Base-by-base conservation (phyloP, 2,113 vertebrate genomes). In the Periophthalmodon schlosseri region DNA sequence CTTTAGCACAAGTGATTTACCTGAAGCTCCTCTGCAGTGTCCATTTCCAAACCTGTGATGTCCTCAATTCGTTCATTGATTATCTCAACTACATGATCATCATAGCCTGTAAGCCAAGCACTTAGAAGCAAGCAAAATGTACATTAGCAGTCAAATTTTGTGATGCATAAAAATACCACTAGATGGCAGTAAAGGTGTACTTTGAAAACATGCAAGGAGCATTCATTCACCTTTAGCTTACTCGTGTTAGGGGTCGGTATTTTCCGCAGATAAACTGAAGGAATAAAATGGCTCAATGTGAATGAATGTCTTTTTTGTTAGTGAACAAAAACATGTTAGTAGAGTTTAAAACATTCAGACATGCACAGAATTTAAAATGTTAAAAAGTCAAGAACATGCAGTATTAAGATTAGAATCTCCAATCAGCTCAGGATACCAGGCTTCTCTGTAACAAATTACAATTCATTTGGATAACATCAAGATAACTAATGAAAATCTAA, bases 11-110 rank as follows among this genome's bases (percentile, higher is more conserved):
- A 57, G 34, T 21, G 0, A 16, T 60, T 81, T 78, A 93, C 93
- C 96, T 99, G 98, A 11, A 99, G 92, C 69, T 99, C 97, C 76
- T 99, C 98, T 70, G 97, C 98, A 24, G 98, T 99, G 84, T 96
- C 95, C 85, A 99, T 94, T 81, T 99, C 96, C 11, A 99, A 90
- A 9, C 97, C 98, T 0, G 98, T 99, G 14, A 99, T 80, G 86
- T 95, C 95, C 85, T 99, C 95, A 86, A 99, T 97, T 80, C 98
- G 91, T 68, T 94, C 91, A 91, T 98, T 99, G 77, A 99, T 96
- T 44, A 49, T 93, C 0, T 92, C 94, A 21, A 99, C 92, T 69
- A 97, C 89, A 2, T 96, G 95, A 87, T 98, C 94, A 74, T 99
- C 97, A 44, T 97, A 95, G 2, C 79, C 93, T 60, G 97, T 96